A percentile compares a stretch with the other conserved stretches of the same genome.
Evolutionary conservation across 2,888 invertebrate genomes (phyloP).

Genomic region (Ormyrus labotus): DNA sequence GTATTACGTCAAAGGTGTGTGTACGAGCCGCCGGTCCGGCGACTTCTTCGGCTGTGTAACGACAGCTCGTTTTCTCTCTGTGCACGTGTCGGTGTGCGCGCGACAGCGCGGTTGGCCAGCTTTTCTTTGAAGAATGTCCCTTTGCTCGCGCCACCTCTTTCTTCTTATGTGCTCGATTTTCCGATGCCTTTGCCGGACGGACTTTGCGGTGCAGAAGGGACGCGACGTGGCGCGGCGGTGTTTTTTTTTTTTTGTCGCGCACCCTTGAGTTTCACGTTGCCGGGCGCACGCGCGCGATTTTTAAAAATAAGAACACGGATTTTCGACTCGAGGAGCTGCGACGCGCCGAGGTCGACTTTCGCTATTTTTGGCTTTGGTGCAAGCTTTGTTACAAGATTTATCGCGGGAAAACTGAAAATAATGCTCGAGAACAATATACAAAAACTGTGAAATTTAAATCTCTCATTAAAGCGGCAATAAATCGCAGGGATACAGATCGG

Average conservation of each 20-base stretch:
- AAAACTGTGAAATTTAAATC: no score
- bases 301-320: constrained; percentile 1
- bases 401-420: no score
- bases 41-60: constrained; percentile 6
- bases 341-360: no score
- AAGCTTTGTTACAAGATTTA: no score
- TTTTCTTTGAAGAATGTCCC: constrained; percentile 48
- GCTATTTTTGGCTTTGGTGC: no score
- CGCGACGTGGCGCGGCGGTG: not conserved
- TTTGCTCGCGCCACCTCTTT: constrained; percentile 17
- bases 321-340: no score
- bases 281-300: not conserved
- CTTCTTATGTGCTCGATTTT: constrained; percentile 34
- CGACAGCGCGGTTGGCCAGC: not conserved
- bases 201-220: constrained; percentile 16
- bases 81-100: no score
- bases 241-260: not conserved
- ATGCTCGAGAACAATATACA: no score
- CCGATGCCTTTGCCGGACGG: constrained; percentile 28
- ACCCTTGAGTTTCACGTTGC: constrained; percentile 19
- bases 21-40: constrained; percentile 1
- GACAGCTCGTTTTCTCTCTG: not conserved
- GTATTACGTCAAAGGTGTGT: constrained; percentile 31
- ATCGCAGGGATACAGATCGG: no score
- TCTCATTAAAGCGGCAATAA: no score